phyloP scores from a whole-genome alignment of 2,888 invertebrate genomes.

The Heliothis peltigera region DNA sequence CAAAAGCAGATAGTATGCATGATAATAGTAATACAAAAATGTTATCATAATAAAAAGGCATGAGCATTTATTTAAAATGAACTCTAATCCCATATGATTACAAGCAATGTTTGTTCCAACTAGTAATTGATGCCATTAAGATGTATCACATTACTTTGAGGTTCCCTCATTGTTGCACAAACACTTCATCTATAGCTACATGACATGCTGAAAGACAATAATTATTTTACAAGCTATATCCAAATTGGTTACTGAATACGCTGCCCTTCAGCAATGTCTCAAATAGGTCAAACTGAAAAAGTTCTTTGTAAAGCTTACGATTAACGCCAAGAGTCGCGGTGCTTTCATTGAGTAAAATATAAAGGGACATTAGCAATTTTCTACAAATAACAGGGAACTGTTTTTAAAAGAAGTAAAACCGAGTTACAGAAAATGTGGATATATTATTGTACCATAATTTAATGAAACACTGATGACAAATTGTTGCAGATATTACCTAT shows the following conservation, averaged over 20 bases:
- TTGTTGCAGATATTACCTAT: slow-evolving; percentile 75
- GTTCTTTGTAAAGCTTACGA: slow-evolving; percentile 72
- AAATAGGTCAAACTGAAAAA: slow-evolving; percentile 36
- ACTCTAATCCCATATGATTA: slow-evolving; percentile 27
- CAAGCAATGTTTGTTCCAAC: slow-evolving; percentile 25
- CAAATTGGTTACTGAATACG: not conserved
- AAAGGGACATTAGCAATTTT: slow-evolving; percentile 36
- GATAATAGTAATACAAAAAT: too few species aligned
- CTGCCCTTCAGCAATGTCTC: not conserved
- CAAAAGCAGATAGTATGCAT: not conserved
- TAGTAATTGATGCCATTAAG: slow-evolving; percentile 31
- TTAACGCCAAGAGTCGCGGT: slow-evolving; percentile 77
- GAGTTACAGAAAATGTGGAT: slow-evolving; percentile 7
- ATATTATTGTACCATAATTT: slow-evolving; percentile 46
- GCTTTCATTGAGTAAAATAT: slow-evolving; percentile 57
- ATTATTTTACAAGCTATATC: not conserved
- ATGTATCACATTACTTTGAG: slow-evolving; percentile 39
- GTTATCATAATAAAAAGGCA: not conserved
- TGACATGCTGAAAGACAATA: slow-evolving; percentile 3
- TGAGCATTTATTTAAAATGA: slow-evolving; percentile 18
- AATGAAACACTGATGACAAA: slow-evolving; percentile 76
- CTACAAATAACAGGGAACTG: not conserved
- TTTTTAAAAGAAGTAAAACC: slow-evolving; percentile 19
- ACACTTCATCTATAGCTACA: slow-evolving; percentile 14
- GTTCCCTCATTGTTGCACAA: slow-evolving; percentile 22